Evolutionary conservation across 2,113 vertebrate species (phyloP).

Genomic region (Sarotherodon lohbergeri): DNA sequence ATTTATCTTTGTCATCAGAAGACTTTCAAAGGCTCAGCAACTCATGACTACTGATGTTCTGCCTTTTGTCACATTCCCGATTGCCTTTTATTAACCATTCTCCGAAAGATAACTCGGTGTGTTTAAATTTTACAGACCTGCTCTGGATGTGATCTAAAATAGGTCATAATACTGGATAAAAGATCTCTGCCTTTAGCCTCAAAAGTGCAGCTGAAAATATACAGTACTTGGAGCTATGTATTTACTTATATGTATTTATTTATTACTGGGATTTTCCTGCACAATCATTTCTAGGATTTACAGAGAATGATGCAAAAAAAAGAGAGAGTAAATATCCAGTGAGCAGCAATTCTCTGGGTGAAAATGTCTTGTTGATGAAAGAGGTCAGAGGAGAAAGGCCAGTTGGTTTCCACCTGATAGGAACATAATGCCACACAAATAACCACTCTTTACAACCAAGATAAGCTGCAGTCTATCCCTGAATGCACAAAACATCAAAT

Average conservation of each 20-base stretch:
- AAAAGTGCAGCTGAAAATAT: background rate
- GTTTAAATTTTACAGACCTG: conserved; percentile 2
- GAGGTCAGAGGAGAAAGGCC: background rate
- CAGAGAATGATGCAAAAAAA: background rate
- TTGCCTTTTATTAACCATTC: conserved; percentile 20
- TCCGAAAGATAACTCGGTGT: background rate
- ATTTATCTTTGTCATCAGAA: conserved; percentile 44
- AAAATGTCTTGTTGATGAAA: background rate
- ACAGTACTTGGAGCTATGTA: background rate
- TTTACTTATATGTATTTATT: background rate
- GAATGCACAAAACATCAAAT: background rate
- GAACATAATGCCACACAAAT: background rate
- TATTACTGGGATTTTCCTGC: background rate
- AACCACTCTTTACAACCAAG: background rate
- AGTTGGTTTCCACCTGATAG: background rate
- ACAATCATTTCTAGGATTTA: background rate
- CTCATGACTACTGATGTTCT: background rate
- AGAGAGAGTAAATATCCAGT: background rate
- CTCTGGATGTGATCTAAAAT: background rate
- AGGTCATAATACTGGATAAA: background rate
- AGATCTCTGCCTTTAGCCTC: background rate
- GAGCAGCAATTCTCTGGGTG: background rate
- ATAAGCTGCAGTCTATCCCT: background rate
- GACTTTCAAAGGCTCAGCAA: background rate
- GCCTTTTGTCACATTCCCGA: conserved; percentile 23